Base-by-base conservation (phyloP, 2,113 vertebrate species). In the Podarcis cretensis region DNA sequence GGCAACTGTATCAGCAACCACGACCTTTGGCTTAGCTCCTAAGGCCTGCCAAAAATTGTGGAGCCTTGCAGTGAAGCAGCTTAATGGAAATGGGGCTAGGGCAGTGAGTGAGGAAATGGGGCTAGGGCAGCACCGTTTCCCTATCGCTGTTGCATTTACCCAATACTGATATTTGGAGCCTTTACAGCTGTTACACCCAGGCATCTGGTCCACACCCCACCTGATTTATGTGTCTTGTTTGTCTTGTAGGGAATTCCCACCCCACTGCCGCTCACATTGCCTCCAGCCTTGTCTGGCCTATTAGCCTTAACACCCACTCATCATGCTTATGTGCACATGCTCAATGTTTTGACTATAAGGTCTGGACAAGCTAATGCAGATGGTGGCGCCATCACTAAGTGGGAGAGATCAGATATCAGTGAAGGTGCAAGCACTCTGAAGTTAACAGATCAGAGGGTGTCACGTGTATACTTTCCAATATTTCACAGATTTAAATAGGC, bases 91-190 rank as follows among this genome's bases (percentile, higher is more conserved):
- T 85, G n/a, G 57, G 30, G 37, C 75, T 85, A 75, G n/a, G 32
- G 7, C 32, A 63, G 35, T 43, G 32, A 85, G 32, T 30, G 13
- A 63, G 20, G 20, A 43, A 54, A 74, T 85, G n/a, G 35, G 30
- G 37, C 75, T 85, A 75, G n/a, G 54, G 7, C 32, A 27, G 74
- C 23, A 71, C n/a, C 20, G 57, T 78, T 91, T 78, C n/a, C 71
- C 74, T 63, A 1, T 40, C 0, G 0, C 32, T 48, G 20, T 2
- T 59, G 35, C 0, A 0, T 73, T n/a, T 43, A 1, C 13, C 43
- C 23, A 23, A 48, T 21, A 83, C 43, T 91, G 92, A n/a, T 84
- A 48, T 16, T 21, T 54, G 68, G 71, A 65, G 85, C 0, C 32
- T 48, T 0, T n/a, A 9, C 0, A 79, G 21, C 21, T 75, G 18